These are phyloP conservation scores for Leptatherina wallacei DNA, from an alignment of 2,797 vertebrate species.

Conservation along the genomic window DNA sequence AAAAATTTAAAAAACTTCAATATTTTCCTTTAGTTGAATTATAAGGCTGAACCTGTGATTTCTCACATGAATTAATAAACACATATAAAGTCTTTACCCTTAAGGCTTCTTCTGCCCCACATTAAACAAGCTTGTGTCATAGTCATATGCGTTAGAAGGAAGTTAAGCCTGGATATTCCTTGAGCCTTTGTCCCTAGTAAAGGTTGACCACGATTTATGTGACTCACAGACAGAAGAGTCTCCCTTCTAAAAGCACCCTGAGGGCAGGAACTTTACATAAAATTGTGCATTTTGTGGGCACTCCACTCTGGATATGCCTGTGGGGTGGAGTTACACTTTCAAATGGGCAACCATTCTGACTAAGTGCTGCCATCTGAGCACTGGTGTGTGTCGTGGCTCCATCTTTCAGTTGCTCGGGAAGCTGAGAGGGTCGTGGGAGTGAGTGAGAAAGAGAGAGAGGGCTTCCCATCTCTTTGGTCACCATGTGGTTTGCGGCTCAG, in stretches of 20 bases:
- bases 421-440: conserved; percentile 50
- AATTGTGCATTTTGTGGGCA: conserved; percentile 57
- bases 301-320: conserved; percentile 63
- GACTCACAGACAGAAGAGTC: conserved; percentile 58
- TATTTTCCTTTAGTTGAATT: background rate
- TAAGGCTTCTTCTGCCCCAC: conserved; percentile 51
- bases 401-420: conserved; percentile 66
- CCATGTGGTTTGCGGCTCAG: conserved; percentile 73
- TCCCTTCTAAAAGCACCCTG: conserved; percentile 68
- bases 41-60: conserved; percentile 5
- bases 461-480: conserved; percentile 54
- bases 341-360: conserved; percentile 64
- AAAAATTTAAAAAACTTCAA: background rate
- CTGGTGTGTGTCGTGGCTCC: conserved; percentile 65
- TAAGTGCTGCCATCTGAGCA: conserved; percentile 76
- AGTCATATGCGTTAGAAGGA: conserved; percentile 21
- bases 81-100: conserved; percentile 17
- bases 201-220: conserved; percentile 69
- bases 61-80: background rate
- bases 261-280: conserved; percentile 66
- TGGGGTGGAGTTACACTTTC: conserved; percentile 73
- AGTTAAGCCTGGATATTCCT: conserved; percentile 24
- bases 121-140: conserved; percentile 32
- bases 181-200: conserved; percentile 56
- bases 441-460: conserved; percentile 22